These are phyloP conservation scores for Fratercula arctica DNA, from an alignment of 2,797 vertebrate genomes.

Conservation along the genomic window DNA sequence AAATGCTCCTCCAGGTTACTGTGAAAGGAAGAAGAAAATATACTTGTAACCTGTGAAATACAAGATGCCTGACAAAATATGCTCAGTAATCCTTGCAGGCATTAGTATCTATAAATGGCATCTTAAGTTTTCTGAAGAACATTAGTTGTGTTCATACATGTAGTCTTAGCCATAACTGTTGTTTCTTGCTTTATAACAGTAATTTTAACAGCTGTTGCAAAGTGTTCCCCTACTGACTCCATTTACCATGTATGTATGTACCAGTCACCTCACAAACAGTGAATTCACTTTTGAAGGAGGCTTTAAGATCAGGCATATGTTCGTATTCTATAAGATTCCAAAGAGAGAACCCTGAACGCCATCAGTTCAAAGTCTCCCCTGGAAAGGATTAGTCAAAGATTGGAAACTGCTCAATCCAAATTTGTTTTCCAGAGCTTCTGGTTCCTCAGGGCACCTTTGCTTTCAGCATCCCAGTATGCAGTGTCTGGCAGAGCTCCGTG, in stretches of 20 bases:
- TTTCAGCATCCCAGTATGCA: not conserved
- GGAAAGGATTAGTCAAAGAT: not conserved
- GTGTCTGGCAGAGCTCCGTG: not conserved
- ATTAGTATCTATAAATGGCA: not conserved
- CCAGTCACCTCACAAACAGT: not conserved
- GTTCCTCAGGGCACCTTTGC: not conserved
- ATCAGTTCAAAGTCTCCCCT: not conserved
- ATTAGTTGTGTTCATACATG: not conserved
- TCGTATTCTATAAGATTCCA: not conserved
- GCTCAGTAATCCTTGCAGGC: not conserved
- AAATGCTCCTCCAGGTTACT: slow-evolving; percentile 16
- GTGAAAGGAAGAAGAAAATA: slow-evolving; percentile 18
- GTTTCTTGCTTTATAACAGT: not conserved
- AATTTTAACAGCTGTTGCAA: not conserved
- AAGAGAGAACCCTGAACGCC: not conserved
- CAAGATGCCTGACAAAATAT: not conserved
- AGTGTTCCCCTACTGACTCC: not conserved
- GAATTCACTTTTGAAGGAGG: not conserved
- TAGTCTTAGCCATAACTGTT: not conserved
- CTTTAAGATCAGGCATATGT: not conserved
- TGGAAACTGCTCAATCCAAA: not conserved
- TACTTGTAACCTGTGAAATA: not conserved
- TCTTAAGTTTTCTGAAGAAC: not conserved
- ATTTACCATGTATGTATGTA: not conserved
- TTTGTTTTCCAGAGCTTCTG: not conserved